Percentiles rank a stretch among this genome's conserved stretches.
These are phyloP conservation scores for Clarias macrocephalus DNA, from an alignment of 2,113 vertebrate genomes.

Conservation along the genomic window DNA sequence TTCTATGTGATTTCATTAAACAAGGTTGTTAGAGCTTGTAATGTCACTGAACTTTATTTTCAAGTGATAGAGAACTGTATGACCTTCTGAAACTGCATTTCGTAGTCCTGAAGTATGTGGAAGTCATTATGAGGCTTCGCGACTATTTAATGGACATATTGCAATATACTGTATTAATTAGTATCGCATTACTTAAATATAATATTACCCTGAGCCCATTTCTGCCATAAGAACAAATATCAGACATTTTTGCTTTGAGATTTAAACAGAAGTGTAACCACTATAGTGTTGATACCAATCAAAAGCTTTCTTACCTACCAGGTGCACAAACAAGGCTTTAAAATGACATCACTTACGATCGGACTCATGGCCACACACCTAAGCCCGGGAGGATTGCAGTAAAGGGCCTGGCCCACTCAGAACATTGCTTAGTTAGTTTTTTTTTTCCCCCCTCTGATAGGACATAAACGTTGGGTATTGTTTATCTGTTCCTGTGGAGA, in stretches of 20 bases:
- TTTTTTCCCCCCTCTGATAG: constrained; percentile 52
- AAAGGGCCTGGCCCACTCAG: constrained; percentile 37
- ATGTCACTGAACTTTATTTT: background rate
- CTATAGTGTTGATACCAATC: background rate
- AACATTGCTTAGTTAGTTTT: constrained; percentile 47
- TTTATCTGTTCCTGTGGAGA: constrained; percentile 70
- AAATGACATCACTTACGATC: constrained; percentile 25
- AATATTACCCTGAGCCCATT: too few relatives aligned
- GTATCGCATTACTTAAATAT: background rate
- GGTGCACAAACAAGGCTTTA: constrained; percentile 1
- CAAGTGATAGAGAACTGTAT: background rate
- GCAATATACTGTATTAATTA: background rate
- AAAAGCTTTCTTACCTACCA: constrained; percentile 10
- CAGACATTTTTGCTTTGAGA: background rate
- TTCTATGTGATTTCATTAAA: background rate
- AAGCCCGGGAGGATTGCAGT: constrained; percentile 25
- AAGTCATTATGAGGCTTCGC: background rate
- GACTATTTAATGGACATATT: background rate
- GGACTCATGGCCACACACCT: background rate
- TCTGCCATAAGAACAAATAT: too few relatives aligned
- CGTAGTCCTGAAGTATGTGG: too few relatives aligned
- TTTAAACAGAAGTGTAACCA: background rate
- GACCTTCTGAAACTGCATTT: background rate
- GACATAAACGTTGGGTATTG: constrained; percentile 58
- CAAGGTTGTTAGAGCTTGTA: background rate